Conservation (phyloP, 1,140 invertebrate species). For the Aphelenchoides fujianensis region DNA sequence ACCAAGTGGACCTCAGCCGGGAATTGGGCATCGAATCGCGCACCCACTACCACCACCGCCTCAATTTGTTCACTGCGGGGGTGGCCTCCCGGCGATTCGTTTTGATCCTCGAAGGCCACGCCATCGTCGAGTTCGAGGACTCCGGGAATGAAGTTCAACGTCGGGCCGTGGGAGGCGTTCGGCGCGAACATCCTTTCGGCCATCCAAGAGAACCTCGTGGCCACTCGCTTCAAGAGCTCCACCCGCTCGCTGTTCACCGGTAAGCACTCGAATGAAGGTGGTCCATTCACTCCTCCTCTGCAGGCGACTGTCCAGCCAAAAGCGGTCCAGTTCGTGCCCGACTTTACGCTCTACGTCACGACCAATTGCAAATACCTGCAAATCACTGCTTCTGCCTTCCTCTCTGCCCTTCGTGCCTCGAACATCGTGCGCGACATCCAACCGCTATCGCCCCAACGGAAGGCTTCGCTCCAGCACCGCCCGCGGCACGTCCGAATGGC, state of each 20-base stretch:
- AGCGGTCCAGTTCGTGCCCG: constrained; percentile 49
- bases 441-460: neutral
- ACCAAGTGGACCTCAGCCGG: constrained; percentile 23
- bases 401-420: constrained; percentile 16
- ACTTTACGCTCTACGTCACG: constrained; percentile 46
- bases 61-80: constrained; percentile 39
- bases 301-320: neutral
- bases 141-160: constrained; percentile 50
- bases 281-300: neutral
- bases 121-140: constrained; percentile 43
- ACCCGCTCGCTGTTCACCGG: constrained; percentile 17
- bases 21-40: constrained; percentile 15
- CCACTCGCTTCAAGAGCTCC: constrained; percentile 24
- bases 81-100: constrained; percentile 44
- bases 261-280: too few species aligned
- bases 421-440: constrained; percentile 10
- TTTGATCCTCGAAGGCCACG: constrained; percentile 49
- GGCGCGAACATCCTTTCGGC: constrained; percentile 43
- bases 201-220: constrained; percentile 26
- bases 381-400: constrained; percentile 43
- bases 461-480: neutral
- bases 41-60: constrained; percentile 11
- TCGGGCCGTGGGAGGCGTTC: constrained; percentile 55
- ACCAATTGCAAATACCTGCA: constrained; percentile 49
- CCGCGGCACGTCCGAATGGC: neutral